A percentile compares a stretch with the other conserved stretches of the same genome.
Conservation (phyloP, 1,140 invertebrate species). For the Lethrus apterus region DNA sequence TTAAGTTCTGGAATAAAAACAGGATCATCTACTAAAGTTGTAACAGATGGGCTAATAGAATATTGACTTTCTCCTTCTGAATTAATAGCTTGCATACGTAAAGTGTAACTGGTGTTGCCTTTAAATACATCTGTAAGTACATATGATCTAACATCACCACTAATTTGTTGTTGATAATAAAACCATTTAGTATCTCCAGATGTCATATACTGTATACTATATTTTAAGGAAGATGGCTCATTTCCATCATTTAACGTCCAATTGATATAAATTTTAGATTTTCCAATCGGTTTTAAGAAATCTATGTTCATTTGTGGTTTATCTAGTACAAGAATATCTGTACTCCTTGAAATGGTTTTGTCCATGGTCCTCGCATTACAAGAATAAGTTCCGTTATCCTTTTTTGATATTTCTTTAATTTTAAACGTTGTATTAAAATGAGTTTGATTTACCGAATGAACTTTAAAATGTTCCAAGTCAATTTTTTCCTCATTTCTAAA, state of each 20-base stretch:
- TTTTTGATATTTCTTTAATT: conserved; percentile 49
- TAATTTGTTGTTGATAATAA: conserved; percentile 44
- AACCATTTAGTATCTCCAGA: conserved; percentile 47
- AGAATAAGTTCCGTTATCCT: conserved; percentile 60
- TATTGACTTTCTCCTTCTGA: conserved; percentile 46
- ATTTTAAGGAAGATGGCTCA: conserved; percentile 54
- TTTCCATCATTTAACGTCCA: conserved; percentile 77
- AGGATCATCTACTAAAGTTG: conserved; percentile 57
- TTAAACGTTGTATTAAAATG: conserved; percentile 47
- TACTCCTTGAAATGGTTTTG: conserved; percentile 36
- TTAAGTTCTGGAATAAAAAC: conserved; percentile 67
- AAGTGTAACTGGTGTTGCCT: conserved; percentile 45
- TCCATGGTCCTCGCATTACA: conserved; percentile 41
- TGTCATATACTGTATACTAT: conserved; percentile 56
- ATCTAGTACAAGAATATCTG: conserved; percentile 57
- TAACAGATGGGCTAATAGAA: conserved; percentile 37
- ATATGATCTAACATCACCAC: conserved; percentile 45
- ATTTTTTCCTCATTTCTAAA: conserved; percentile 48
- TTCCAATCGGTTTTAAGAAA: conserved; percentile 66
- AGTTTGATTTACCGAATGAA: conserved; percentile 49
- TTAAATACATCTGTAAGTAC: conserved; percentile 47
- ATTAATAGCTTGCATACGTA: conserved; percentile 49
- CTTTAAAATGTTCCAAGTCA: conserved; percentile 40
- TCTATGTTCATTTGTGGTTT: conserved; percentile 64
- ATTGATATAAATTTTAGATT: conserved; percentile 67